phyloP scores from a whole-genome alignment of 2,888 invertebrate genomes.

The Apocheima hispidaria region DNA sequence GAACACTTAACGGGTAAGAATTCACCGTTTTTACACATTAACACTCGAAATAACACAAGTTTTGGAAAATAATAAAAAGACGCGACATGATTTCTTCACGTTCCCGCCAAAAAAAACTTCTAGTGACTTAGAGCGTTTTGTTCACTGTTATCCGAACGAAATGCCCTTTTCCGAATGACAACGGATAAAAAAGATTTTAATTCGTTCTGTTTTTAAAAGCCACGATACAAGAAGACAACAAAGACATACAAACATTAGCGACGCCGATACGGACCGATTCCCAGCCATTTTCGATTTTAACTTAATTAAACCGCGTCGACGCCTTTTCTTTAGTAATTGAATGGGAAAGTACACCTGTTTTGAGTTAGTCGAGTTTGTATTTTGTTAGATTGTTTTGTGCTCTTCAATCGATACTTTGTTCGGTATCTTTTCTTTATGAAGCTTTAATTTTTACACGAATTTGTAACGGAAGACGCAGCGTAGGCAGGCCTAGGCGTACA shows the following conservation, averaged over 20 bases:
- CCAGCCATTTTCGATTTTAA: slow-evolving; percentile 16
- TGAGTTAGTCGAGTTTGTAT: slow-evolving; percentile 27
- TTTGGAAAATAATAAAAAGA: too few relatives aligned
- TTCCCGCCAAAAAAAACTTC: too few relatives aligned
- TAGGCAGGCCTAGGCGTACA: too few relatives aligned
- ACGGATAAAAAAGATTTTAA: too few relatives aligned
- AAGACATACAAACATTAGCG: slow-evolving; percentile 15
- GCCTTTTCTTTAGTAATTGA: slow-evolving; percentile 21
- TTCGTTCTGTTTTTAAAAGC: neutral
- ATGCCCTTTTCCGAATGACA: too few relatives aligned
- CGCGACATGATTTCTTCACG: too few relatives aligned
- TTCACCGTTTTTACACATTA: too few relatives aligned
- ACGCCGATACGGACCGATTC: slow-evolving; percentile 1
- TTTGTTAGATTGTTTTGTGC: slow-evolving; percentile 30
- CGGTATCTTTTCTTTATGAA: neutral
- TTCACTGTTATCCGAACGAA: too few relatives aligned
- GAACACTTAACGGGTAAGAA: too few relatives aligned
- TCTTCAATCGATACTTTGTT: slow-evolving; percentile 4
- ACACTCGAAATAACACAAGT: too few relatives aligned
- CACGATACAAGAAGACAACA: slow-evolving; percentile 22
- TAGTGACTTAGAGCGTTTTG: too few relatives aligned
- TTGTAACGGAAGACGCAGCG: too few relatives aligned
- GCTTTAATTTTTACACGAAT: neutral
- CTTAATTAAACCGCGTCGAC: slow-evolving; percentile 23
- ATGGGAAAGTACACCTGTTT: slow-evolving; percentile 29